phyloP scores from a whole-genome alignment of 2,797 vertebrate genomes.

The Muscicapa striata region DNA sequence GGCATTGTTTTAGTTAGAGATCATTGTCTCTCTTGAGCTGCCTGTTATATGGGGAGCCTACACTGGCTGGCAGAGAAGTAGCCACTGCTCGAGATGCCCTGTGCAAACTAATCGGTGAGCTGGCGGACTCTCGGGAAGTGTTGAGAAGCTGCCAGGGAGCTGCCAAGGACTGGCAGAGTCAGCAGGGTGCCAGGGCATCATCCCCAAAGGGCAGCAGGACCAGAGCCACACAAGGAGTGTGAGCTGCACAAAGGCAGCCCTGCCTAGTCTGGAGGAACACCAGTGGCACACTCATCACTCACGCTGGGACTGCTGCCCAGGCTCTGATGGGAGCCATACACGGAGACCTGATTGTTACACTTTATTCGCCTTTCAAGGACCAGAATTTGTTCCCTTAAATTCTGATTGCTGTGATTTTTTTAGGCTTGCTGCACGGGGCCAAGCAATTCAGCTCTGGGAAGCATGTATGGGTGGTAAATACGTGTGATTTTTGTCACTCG shows the following conservation, averaged over 20 bases:
- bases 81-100: not conserved
- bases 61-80: not conserved
- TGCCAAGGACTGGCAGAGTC: not conserved
- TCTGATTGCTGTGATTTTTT: not conserved
- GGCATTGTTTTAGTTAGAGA: not conserved
- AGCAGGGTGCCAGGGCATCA: not conserved
- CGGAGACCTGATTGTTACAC: not conserved
- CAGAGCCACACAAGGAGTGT: not conserved
- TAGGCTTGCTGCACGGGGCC: not conserved
- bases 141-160: not conserved
- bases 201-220: not conserved
- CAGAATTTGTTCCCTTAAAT: not conserved
- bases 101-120: not conserved
- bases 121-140: not conserved
- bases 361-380: not conserved
- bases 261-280: not conserved
- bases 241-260: accelerated
- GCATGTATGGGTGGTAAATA: not conserved
- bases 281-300: not conserved
- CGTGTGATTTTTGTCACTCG: not conserved
- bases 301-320: not conserved
- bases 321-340: not conserved
- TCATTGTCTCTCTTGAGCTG: not conserved
- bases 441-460: not conserved
- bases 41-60: not conserved